phyloP scores from a whole-genome alignment of 1,140 invertebrate species.

The Episyrphus balteatus region DNA sequence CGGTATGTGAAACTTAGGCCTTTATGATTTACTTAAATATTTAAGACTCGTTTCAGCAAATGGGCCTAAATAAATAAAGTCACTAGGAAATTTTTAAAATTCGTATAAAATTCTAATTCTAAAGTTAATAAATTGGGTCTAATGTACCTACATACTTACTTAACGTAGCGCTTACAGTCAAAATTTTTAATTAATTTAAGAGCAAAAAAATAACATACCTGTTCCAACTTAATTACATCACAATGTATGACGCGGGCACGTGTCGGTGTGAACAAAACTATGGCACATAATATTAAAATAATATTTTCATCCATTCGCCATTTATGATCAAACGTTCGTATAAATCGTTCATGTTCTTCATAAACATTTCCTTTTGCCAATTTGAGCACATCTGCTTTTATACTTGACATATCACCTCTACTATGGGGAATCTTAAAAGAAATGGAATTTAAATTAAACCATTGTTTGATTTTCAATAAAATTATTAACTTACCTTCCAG shows the following conservation, averaged over 20 bases:
- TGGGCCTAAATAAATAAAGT: no score
- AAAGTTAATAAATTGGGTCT: neutral
- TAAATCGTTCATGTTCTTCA: slow-evolving; percentile 70
- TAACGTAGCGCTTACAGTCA: neutral
- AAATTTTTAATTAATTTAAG: neutral
- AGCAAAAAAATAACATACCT: slow-evolving; percentile 42
- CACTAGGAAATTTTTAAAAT: no score
- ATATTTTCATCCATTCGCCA: slow-evolving; percentile 79
- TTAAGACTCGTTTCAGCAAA: no score
- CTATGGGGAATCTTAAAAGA: slow-evolving; percentile 55
- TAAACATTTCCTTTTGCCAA: slow-evolving; percentile 77
- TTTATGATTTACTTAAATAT: no score
- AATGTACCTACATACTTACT: no score
- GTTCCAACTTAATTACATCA: slow-evolving; percentile 77
- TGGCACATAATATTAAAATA: slow-evolving; percentile 80
- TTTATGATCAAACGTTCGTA: slow-evolving; percentile 64
- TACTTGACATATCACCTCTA: slow-evolving; percentile 55
- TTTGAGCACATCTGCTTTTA: slow-evolving; percentile 77
- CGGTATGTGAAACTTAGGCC: no score
- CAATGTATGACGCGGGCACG: slow-evolving; percentile 67
- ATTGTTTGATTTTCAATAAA: neutral
- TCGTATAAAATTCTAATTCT: neutral
- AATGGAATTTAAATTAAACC: neutral
- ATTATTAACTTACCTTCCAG: slow-evolving; percentile 55
- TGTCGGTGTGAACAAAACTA: slow-evolving; percentile 77